These are phyloP conservation scores for Ailuropoda melanoleuca DNA, from an alignment of 2,113 vertebrate genomes.

Conservation along the genomic window DNA sequence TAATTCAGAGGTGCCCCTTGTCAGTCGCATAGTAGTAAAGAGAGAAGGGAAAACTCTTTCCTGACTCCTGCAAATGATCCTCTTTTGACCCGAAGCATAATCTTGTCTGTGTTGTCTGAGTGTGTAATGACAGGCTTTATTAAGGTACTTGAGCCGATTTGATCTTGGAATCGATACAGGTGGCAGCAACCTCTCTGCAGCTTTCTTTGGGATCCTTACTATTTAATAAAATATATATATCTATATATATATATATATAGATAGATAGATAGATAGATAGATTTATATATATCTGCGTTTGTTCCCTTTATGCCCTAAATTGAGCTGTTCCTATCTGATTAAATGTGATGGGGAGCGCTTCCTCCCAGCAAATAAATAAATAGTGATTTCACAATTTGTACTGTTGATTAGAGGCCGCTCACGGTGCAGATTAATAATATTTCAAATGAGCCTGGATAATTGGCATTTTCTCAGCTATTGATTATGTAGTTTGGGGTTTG, in stretches of 20 bases:
- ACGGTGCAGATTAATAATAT: slow-evolving; percentile 64
- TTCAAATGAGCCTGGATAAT: slow-evolving; percentile 59
- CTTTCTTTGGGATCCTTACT: slow-evolving; percentile 38
- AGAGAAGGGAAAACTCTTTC: neutral
- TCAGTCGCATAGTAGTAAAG: neutral
- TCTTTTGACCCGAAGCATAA: slow-evolving; percentile 29
- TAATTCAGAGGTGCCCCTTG: neutral
- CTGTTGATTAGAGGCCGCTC: slow-evolving; percentile 67
- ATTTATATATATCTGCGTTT: neutral
- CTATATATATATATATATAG: no score
- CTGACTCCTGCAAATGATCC: neutral
- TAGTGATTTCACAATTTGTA: slow-evolving; percentile 68
- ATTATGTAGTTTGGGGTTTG: slow-evolving; percentile 52
- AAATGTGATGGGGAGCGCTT: slow-evolving; percentile 48
- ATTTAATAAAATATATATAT: neutral
- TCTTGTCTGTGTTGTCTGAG: slow-evolving; percentile 20
- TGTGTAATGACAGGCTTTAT: slow-evolving; percentile 57
- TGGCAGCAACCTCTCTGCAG: slow-evolving; percentile 24
- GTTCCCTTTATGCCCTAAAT: slow-evolving; percentile 52
- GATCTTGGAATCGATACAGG: slow-evolving; percentile 49
- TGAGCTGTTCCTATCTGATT: slow-evolving; percentile 67
- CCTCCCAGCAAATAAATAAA: slow-evolving; percentile 64
- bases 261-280: no score
- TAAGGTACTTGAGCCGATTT: slow-evolving; percentile 39
- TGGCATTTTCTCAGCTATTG: slow-evolving; percentile 69